Conservation (phyloP, 1,140 invertebrate genomes). For the Plodia interpunctella region DNA sequence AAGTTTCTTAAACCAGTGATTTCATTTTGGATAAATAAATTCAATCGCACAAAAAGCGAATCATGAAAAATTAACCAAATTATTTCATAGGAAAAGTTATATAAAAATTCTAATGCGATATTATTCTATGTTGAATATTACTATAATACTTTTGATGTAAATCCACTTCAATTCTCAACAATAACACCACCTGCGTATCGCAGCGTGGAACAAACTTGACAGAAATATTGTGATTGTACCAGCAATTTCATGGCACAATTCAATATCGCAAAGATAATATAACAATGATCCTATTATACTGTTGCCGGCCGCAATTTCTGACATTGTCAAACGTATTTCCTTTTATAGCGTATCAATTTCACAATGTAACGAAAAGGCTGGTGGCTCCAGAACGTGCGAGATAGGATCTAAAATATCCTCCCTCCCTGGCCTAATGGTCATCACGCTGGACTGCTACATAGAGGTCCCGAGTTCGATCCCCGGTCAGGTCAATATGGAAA, state of each 20-base stretch:
- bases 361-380: neutral
- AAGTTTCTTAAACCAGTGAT: too few species aligned
- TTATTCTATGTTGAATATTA: neutral
- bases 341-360: neutral
- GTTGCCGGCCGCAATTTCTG: neutral
- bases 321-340: conserved; percentile 5
- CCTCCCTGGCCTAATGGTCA: too few species aligned
- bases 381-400: too few species aligned
- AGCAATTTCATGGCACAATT: neutral
- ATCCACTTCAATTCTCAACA: neutral
- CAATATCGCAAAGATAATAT: neutral
- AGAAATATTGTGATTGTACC: neutral
- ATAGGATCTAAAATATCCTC: too few species aligned
- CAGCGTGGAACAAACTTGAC: conserved; percentile 1
- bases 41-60: too few species aligned
- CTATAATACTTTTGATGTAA: neutral
- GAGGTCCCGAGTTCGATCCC: too few species aligned
- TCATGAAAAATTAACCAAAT: too few species aligned
- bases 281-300: conserved; percentile 6
- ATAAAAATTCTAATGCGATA: too few species aligned
- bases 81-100: too few species aligned
- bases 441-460: too few species aligned
- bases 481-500: too few species aligned
- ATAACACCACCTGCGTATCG: neutral
- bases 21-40: too few species aligned